Base-by-base conservation (phyloP, 2,888 invertebrate genomes). In the Protophormia terraenovae region DNA sequence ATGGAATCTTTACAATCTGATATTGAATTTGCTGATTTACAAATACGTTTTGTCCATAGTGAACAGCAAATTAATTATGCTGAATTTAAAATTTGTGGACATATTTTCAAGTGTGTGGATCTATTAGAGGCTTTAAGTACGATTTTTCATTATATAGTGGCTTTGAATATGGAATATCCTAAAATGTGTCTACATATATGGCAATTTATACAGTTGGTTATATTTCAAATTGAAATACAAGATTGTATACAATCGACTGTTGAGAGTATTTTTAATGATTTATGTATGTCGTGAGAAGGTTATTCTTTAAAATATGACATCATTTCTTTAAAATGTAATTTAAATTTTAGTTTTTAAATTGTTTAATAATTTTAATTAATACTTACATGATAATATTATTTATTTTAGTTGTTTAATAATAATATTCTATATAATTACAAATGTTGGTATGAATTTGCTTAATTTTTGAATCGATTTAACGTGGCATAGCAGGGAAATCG, bases 141-240 rank as follows among this genome's bases (percentile, higher is more conserved):
- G 0, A 60, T 60, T 12, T 84, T 84, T 14, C 71, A 77, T 19
- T 84, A 84, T 50, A 81, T 62, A 38, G 19, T 67, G 24, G 84
- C 72, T 2, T n/a, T 81, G n/a, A 60, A 73, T 73, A 41, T 81
- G 3, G 58, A 71, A 32, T 84, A 81, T 73, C 84, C 84, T 0
- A 47, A 38, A 32, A 66, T 71, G 8, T 84, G 81, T 38, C 35
- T 58, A 1, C 81, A 81, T 29, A 66, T 84, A 16, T 84, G 84
- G 84, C 84, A 84, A 27, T 84, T 84, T 53, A 50, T 84, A 14
- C 84, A 84, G 66, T 73, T 72, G 38, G 84, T 77, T 27, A 81
- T 84, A 66, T 84, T 77, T 66, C 80, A 77, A 58, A 77, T 84
- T 19, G 67, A 77, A 35, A 58, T 84, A 41, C 22, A 27, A 29